Percentiles rank a stretch among this genome's conserved stretches.
Evolutionary conservation across 2,113 vertebrate genomes (phyloP).

Genomic region (Spea bombifrons): DNA sequence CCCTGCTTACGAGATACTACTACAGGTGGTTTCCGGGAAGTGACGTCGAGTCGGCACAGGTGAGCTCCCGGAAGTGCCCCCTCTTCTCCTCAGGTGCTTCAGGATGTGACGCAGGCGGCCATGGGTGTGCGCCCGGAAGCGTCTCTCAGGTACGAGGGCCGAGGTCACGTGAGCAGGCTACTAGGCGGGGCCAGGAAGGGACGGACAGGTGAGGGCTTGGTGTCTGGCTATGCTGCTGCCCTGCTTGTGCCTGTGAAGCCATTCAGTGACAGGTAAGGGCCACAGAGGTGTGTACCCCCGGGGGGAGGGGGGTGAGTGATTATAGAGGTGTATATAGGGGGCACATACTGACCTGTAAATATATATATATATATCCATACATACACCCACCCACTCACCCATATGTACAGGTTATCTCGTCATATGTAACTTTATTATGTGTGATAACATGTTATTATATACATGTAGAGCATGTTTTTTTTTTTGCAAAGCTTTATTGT

Average conservation of each 20-base stretch:
- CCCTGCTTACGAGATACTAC: too few species aligned
- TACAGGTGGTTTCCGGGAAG: slow-evolving; percentile 28
- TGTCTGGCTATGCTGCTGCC: background rate
- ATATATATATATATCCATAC: too few species aligned
- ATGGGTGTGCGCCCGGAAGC: slow-evolving; percentile 27
- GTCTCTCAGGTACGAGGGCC: slow-evolving; percentile 23
- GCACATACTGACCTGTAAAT: too few species aligned
- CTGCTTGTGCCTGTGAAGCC: background rate
- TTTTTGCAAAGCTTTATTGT: too few species aligned
- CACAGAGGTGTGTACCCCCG: background rate
- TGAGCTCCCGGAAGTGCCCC: slow-evolving; percentile 28
- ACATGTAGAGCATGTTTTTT: too few species aligned
- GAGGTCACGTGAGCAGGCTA: background rate
- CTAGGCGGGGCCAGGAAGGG: slow-evolving; percentile 21
- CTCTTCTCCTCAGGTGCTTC: slow-evolving; percentile 6
- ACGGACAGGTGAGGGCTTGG: slow-evolving; percentile 22
- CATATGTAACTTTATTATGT: too few species aligned
- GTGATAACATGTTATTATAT: too few species aligned
- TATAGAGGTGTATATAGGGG: too few species aligned
- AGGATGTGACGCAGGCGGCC: slow-evolving; percentile 10
- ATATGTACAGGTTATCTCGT: too few species aligned
- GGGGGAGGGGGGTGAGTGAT: too few species aligned
- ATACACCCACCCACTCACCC: too few species aligned
- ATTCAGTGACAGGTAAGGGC: background rate
- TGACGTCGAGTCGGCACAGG: slow-evolving; percentile 3